Percentiles rank a stretch among this genome's conserved stretches.
Conservation (phyloP, 2,888 invertebrate genomes). For the Calliphora vomitoria region DNA sequence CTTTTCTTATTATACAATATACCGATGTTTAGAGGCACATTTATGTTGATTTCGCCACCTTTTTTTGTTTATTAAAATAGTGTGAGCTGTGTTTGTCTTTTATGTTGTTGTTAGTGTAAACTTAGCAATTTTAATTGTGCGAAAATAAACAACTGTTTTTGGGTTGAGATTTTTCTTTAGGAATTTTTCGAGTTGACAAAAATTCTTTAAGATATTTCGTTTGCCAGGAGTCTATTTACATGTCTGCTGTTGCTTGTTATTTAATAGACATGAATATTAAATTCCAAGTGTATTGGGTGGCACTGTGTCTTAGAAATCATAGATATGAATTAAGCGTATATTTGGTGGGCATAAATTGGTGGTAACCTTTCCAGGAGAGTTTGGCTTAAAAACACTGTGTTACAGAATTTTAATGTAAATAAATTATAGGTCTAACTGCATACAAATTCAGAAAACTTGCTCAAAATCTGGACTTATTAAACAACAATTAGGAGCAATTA, state of each 20-base stretch:
- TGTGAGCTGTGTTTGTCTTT: neutral
- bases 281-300: neutral
- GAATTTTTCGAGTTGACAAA: neutral
- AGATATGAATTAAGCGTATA: neutral
- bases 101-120: neutral
- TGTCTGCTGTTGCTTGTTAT: neutral
- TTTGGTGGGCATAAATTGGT: too few species aligned
- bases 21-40: neutral
- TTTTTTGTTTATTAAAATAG: neutral
- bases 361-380: too few species aligned
- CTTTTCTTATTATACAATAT: neutral
- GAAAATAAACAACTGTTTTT: neutral
- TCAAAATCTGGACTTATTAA: too few species aligned
- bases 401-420: too few species aligned
- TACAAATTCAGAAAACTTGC: too few species aligned
- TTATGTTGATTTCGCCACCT: slow-evolving; percentile 1
- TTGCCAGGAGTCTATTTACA: neutral
- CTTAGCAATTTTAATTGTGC: slow-evolving; percentile 19
- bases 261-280: neutral
- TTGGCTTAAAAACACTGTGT: neutral
- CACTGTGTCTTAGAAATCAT: neutral
- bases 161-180: neutral
- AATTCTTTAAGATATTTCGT: neutral
- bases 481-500: too few species aligned
- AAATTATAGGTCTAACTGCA: too few species aligned